Conservation (phyloP, 2,113 vertebrate species). For the Corythaeola cristata region DNA sequence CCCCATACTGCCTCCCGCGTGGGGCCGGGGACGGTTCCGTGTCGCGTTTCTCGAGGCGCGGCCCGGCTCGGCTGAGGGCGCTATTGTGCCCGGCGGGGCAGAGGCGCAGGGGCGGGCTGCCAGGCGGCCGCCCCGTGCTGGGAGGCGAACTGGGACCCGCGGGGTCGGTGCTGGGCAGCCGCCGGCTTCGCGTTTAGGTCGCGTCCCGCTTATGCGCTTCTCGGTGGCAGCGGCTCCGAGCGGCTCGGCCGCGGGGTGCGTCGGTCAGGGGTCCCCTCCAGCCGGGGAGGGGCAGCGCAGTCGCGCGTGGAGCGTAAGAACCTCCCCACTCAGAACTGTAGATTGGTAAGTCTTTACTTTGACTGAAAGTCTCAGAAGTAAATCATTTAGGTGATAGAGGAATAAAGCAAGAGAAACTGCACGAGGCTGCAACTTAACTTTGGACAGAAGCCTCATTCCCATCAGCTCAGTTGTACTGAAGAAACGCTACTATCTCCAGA, state of each 20-base stretch:
- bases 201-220: neutral
- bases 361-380: fast-evolving
- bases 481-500: neutral
- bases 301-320: neutral
- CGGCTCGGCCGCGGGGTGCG: too few species aligned
- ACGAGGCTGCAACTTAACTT: neutral
- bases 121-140: neutral
- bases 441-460: neutral
- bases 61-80: neutral
- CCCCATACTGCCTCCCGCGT: neutral
- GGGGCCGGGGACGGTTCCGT: neutral
- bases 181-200: neutral
- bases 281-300: neutral
- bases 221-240: too few species aligned
- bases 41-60: neutral
- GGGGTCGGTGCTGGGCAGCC: neutral
- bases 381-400: neutral
- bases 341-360: neutral
- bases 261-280: too few species aligned
- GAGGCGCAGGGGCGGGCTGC: neutral
- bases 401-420: neutral
- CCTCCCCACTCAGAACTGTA: too few species aligned
- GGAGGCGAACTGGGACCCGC: neutral
- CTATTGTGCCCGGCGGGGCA: too few species aligned
- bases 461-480: neutral